Base-by-base conservation (phyloP, 2,113 vertebrate genomes). In the Chrysochloris asiatica region DNA sequence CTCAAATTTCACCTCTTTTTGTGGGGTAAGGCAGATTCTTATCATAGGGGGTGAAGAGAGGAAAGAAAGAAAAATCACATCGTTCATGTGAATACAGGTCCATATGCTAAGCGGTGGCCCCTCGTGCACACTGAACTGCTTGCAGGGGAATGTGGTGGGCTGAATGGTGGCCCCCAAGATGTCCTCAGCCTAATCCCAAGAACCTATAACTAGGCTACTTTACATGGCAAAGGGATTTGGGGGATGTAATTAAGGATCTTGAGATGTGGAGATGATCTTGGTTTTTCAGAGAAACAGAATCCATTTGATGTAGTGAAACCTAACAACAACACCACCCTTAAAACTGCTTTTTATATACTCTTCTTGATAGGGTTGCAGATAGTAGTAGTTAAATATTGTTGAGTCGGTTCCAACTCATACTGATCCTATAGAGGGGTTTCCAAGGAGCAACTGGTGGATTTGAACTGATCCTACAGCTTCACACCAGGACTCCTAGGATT, bases 181-280 rank as follows among this genome's bases (percentile, higher is more conserved):
- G 36, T 73, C 38, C 45, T 12, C 9, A 8, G 19, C 14, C 26
- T 28, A 59, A 86, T 79, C 59, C n/a, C 52, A 83, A 69, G 41
- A 90, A 67, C 10, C 48, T 73, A 26, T 59, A 72, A 65, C 21
- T 75, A 33, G 26, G 33, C 83, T 90, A 38, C n/a, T 71, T 83
- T 80, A 13, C 9, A 4, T 69, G 59, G 52, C 26, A 67, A 71
- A 28, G 67, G 11, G 12, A 76, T 24, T 94, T 86, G 73, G 52
- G 36, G 38, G 30, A 65, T 79, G 17, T 73, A 73, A 84, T 81
- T 84, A 83, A 48, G 19, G 71, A 45, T 86, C 92, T 87, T 54
- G 75, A 83, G 75, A 48, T 86, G 43, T 47, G 48, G 41, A 63
- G 56, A 81, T 76, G 50, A 45, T 21, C 30, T 59, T 85, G 50